phyloP scores from a whole-genome alignment of 2,113 vertebrate species.

The Chrysemys picta region DNA sequence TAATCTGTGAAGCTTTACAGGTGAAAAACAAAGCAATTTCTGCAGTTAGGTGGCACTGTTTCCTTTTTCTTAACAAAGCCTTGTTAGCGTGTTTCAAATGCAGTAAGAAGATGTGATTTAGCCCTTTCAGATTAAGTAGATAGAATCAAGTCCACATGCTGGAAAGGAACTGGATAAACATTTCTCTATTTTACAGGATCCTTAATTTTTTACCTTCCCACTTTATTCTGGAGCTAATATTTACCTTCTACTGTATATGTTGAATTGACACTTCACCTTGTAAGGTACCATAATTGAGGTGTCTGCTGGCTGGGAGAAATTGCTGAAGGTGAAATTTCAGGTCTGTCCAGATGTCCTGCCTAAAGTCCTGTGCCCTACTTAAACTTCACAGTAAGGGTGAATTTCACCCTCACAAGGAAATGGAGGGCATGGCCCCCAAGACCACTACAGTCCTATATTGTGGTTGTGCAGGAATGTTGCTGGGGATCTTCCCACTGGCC shows the following conservation, averaged over 20 bases:
- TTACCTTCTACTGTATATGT: constrained; percentile 18
- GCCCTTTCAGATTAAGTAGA: neutral
- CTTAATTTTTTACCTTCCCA: constrained; percentile 23
- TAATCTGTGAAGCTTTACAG: fast-evolving
- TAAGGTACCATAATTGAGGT: neutral
- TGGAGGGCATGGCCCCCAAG: neutral
- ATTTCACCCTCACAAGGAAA: neutral
- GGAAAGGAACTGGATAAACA: neutral
- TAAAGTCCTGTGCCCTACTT: neutral
- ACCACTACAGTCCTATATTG: neutral
- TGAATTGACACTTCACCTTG: neutral
- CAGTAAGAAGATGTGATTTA: neutral
- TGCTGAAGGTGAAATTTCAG: neutral
- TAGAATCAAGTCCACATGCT: neutral
- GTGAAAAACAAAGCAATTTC: neutral
- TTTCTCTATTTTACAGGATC: neutral
- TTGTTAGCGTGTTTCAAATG: constrained; percentile 9
- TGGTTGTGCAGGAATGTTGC: fast-evolving
- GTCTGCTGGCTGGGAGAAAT: neutral
- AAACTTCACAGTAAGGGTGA: neutral
- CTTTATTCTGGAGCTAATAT: constrained; percentile 23
- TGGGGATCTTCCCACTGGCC: neutral
- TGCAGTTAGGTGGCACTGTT: constrained; percentile 80
- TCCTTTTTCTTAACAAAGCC: constrained; percentile 61
- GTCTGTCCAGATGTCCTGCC: neutral